Evolutionary conservation across 2,797 vertebrate genomes (phyloP).

Genomic region (Sebastes baramenuke): DNA sequence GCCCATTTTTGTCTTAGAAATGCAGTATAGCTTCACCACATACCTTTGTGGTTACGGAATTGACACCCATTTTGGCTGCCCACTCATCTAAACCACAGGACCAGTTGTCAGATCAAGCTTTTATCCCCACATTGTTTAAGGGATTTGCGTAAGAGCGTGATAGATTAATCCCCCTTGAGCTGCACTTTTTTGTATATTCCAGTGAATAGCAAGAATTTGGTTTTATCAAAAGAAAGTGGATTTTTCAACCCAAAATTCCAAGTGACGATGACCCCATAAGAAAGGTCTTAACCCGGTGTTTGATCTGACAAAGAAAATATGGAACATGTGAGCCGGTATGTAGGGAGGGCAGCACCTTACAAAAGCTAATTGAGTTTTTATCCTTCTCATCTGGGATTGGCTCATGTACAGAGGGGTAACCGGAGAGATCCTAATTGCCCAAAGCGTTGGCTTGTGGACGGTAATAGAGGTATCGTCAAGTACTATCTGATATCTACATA

Average conservation of each 20-base stretch:
- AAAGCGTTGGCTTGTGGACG: conserved; percentile 72
- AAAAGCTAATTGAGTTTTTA: conserved; percentile 75
- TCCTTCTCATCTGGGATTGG: conserved; percentile 72
- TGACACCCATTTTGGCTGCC: conserved; percentile 17
- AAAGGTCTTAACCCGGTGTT: conserved; percentile 21
- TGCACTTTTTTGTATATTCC: conserved; percentile 42
- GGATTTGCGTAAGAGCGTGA: conserved; percentile 61
- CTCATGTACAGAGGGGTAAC: conserved; percentile 72
- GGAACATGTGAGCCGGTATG: conserved; percentile 18
- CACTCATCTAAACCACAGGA: background rate
- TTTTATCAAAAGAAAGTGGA: conserved; percentile 48
- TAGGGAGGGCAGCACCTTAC: conserved; percentile 23
- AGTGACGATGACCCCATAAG: background rate
- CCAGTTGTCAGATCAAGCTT: conserved; percentile 56
- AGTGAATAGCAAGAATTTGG: conserved; percentile 66
- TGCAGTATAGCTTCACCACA: background rate
- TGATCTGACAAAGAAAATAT: conserved; percentile 12
- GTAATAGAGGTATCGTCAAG: conserved; percentile 75
- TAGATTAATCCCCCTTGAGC: conserved; percentile 63
- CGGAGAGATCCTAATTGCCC: conserved; percentile 78
- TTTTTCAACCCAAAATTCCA: conserved; percentile 29
- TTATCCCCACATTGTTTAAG: conserved; percentile 59
- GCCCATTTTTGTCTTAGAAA: conserved; percentile 8
- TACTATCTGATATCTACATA: conserved; percentile 81
- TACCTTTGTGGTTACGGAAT: conserved; percentile 2